Evolutionary conservation across 2,113 vertebrate genomes (phyloP).

Genomic region (Scomber scombrus): DNA sequence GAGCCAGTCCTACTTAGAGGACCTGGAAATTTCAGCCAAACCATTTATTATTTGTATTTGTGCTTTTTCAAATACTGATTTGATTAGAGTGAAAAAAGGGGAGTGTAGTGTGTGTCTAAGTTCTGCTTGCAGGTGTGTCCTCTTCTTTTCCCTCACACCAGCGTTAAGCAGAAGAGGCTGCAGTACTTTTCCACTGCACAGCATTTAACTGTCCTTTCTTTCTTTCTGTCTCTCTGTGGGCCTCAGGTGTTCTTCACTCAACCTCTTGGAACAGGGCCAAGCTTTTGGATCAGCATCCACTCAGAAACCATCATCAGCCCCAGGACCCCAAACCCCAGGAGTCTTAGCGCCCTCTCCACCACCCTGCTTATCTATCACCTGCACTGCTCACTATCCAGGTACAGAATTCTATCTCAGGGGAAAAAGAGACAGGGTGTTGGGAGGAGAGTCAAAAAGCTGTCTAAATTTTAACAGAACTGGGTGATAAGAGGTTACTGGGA

Average conservation of each 20-base stretch:
- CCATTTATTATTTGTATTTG: neutral
- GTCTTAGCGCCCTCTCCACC: neutral
- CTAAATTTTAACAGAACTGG: neutral
- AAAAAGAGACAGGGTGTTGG: neutral
- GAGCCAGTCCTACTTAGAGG: neutral
- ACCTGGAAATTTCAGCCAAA: neutral
- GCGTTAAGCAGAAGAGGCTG: neutral
- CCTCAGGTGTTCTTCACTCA: slow-evolving; percentile 41
- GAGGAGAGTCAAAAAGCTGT: slow-evolving; percentile 1
- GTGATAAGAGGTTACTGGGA: neutral
- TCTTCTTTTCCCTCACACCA: neutral
- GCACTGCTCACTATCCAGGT: slow-evolving; percentile 21
- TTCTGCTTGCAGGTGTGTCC: neutral
- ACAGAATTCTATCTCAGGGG: neutral
- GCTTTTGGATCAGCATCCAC: slow-evolving; percentile 25
- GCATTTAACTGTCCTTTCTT: slow-evolving; percentile 12
- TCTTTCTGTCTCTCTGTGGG: slow-evolving; percentile 16
- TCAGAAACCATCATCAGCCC: slow-evolving; percentile 35
- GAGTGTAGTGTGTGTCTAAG: neutral
- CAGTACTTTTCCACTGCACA: slow-evolving; percentile 39
- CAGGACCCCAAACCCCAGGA: slow-evolving; percentile 21
- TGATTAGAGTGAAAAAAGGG: neutral
- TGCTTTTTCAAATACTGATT: neutral
- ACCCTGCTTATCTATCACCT: slow-evolving; percentile 22
- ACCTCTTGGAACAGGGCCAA: slow-evolving; percentile 29